Percentiles rank a stretch among this genome's conserved stretches.
Conservation (phyloP, 2,113 vertebrate genomes). For the Carassius carassius region DNA sequence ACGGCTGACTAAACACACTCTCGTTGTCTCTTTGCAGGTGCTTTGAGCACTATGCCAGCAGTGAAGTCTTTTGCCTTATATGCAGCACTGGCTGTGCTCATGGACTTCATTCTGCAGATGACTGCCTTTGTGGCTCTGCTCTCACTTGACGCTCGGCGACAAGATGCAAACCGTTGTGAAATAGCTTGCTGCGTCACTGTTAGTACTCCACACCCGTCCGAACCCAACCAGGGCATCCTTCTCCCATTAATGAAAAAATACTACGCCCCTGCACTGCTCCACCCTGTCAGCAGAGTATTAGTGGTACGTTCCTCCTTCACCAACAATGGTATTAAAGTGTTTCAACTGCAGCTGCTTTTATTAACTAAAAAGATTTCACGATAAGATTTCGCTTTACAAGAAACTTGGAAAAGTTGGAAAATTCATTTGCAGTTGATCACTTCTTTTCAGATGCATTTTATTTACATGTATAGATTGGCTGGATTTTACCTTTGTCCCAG, state of each 20-base stretch:
- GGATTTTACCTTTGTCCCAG: not conserved
- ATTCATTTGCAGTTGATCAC: too few relatives aligned
- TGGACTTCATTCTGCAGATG: slow-evolving; percentile 91
- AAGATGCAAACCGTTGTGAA: slow-evolving; percentile 80
- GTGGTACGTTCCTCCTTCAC: slow-evolving; percentile 75
- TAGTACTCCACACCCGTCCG: slow-evolving; percentile 32
- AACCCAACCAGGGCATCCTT: slow-evolving; percentile 73
- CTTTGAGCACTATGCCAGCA: slow-evolving; percentile 88
- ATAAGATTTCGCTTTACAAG: too few relatives aligned
- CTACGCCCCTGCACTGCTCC: slow-evolving; percentile 81
- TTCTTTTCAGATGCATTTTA: not conserved
- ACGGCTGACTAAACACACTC: not conserved
- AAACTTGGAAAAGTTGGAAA: too few relatives aligned
- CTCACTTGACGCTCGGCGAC: slow-evolving; percentile 82
- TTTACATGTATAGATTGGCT: not conserved
- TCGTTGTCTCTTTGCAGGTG: slow-evolving; percentile 71
- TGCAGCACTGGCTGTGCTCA: slow-evolving; percentile 82
- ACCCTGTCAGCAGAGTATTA: slow-evolving; percentile 67
- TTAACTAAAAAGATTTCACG: too few relatives aligned
- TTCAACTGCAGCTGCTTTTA: too few relatives aligned
- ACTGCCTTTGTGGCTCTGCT: slow-evolving; percentile 87
- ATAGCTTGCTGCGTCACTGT: slow-evolving; percentile 77
- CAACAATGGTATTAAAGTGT: too few relatives aligned
- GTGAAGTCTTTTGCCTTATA: slow-evolving; percentile 88
- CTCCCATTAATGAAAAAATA: slow-evolving; percentile 76